These are phyloP conservation scores for Melanotaenia trifasciata DNA, from an alignment of 2,797 vertebrate species.

Conservation along the genomic window DNA sequence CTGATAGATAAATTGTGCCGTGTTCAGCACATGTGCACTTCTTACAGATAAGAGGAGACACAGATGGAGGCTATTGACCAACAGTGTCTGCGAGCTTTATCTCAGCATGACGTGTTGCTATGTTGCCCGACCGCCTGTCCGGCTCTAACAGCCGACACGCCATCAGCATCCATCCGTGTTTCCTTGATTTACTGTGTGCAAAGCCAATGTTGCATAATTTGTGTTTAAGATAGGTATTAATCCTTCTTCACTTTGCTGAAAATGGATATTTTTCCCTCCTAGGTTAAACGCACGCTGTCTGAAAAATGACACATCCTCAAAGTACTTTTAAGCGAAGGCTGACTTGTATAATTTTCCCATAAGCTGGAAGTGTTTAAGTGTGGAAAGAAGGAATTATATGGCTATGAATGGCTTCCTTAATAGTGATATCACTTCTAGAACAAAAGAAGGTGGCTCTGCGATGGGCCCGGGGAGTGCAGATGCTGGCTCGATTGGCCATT, in stretches of 20 bases:
- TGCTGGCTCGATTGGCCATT: conserved; percentile 86
- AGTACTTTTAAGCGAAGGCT: conserved; percentile 80
- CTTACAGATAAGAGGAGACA: conserved; percentile 61
- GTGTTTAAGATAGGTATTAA: conserved; percentile 76
- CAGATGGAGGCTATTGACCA: conserved; percentile 75
- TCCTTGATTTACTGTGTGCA: conserved; percentile 71
- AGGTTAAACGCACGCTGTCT: conserved; percentile 78
- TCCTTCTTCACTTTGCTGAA: conserved; percentile 58
- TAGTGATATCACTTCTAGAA: conserved; percentile 85
- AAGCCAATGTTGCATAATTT: conserved; percentile 77
- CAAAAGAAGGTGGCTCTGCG: conserved; percentile 78
- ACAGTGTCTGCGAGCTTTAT: conserved; percentile 56
- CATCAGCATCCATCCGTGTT: conserved; percentile 52
- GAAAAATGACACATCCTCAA: conserved; percentile 84
- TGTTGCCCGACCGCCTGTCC: conserved; percentile 42
- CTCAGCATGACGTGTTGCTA: conserved; percentile 61
- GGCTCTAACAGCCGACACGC: conserved; percentile 52
- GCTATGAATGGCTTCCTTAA: conserved; percentile 82
- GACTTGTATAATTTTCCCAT: conserved; percentile 86
- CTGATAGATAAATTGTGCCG: conserved; percentile 82
- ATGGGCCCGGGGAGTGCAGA: conserved; percentile 82
- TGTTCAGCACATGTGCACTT: conserved; percentile 81
- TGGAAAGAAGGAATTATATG: conserved; percentile 83
- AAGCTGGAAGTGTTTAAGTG: conserved; percentile 81
- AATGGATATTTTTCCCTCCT: conserved; percentile 59